These are phyloP conservation scores for Gymnoscopelus braueri DNA, from an alignment of 2,797 vertebrate species.

Conservation along the genomic window DNA sequence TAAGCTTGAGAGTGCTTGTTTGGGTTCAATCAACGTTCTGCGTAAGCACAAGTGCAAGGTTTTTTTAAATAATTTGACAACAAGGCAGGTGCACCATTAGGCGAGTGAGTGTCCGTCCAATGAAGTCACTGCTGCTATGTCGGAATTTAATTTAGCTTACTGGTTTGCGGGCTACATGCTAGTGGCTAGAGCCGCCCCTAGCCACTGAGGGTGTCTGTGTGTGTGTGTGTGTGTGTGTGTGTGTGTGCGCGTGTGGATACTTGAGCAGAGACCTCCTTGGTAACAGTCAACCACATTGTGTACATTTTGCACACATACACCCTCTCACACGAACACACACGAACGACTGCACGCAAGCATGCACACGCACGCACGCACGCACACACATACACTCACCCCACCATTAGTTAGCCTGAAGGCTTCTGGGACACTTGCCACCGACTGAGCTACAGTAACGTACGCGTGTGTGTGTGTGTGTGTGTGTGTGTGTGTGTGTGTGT, in stretches of 20 bases:
- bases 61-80: too few species aligned
- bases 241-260: not conserved
- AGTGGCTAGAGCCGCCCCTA: too few species aligned
- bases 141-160: too few species aligned
- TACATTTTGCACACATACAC: not conserved
- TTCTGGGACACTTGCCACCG: slow-evolving; percentile 65
- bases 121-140: too few species aligned
- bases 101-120: too few species aligned
- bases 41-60: too few species aligned
- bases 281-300: not conserved
- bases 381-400: slow-evolving; percentile 35
- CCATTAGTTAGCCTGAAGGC: slow-evolving; percentile 64
- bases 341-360: slow-evolving; percentile 6
- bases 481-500: slow-evolving; percentile 8
- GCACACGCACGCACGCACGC: slow-evolving; percentile 12
- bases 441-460: slow-evolving; percentile 32
- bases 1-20: too few species aligned
- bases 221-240: not conserved
- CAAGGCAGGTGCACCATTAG: too few species aligned
- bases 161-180: too few species aligned
- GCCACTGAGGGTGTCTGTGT: not conserved
- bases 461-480: slow-evolving; percentile 21
- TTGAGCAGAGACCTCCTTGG: not conserved
- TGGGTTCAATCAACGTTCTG: too few species aligned
- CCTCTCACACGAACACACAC: slow-evolving; percentile 13